Evolutionary conservation across 2,797 vertebrate genomes (phyloP), one percentile per base, ranked within the genome.

Genomic region (Aphelocoma californica): DNA sequence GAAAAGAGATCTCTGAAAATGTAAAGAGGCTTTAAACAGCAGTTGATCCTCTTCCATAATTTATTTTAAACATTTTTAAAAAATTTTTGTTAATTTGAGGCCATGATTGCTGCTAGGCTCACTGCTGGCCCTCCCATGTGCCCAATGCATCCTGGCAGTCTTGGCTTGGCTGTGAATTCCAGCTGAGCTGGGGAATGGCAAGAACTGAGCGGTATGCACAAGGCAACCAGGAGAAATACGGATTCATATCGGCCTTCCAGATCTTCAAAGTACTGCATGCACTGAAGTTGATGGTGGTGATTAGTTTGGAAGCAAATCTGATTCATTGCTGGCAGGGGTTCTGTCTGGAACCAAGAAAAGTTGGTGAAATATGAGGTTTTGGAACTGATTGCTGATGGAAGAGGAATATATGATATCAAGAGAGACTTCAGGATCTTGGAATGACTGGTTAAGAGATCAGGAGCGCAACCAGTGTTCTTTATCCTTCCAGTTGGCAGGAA

Each of bases 301-400:
- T 58, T 56, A 32, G 9, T 92, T 90, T 95, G 73, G 60, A 64
- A 84, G 56, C 29, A 86, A 70, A 40, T 77, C 60, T 86, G 44
- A 90, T 77, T 81, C n/a, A 70, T 19, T 90, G 58, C 48, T 86
- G 84, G 12, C 44, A 88, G 48, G 3, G 15, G 60, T 90, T 72
- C 73, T 94, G 51, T 26, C 66, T 92, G 44, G 62, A 84, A 70
- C 71, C 48, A 64, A 56, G 53, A 36, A 62, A 81, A 80, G 20
- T 20, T 80, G 62, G 51, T 93, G 88, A 95, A 94, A 95, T 72
- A 23, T 69, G 65, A 61, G 50, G n/a, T 58, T 93, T 86, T 75
- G 54, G n/a, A 81, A 88, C 20, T 6, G 10, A 15, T 58, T 84
- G 29, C 38, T 81, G 88, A 44, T 60, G 45, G 61, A 90, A 88